phyloP scores from a whole-genome alignment of 1,140 invertebrate genomes.

The Nasonia vitripennis region DNA sequence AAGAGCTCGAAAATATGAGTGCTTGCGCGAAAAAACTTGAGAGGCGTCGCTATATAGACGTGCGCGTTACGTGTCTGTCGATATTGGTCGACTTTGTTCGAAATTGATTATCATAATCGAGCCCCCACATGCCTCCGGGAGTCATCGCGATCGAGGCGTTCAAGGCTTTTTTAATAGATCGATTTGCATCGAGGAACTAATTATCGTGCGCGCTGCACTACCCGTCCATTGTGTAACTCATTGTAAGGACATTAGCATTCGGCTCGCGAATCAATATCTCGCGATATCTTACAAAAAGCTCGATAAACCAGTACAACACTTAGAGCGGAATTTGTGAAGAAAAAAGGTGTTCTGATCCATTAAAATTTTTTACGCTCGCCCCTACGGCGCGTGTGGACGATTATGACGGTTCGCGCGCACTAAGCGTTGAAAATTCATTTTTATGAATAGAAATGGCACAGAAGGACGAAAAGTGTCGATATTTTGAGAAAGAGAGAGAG shows the following conservation, averaged over 20 bases:
- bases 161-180: slow-evolving; percentile 65
- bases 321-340: background rate
- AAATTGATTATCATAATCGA: slow-evolving; percentile 67
- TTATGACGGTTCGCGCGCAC: too few species aligned
- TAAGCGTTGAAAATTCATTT: too few species aligned
- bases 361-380: background rate
- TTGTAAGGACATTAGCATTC: slow-evolving; percentile 59
- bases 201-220: slow-evolving; percentile 51
- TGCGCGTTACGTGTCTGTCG: too few species aligned
- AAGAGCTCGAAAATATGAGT: background rate
- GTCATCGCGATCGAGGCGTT: slow-evolving; percentile 43
- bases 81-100: slow-evolving; percentile 53
- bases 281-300: slow-evolving; percentile 32
- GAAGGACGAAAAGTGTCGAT: too few species aligned
- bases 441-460: too few species aligned
- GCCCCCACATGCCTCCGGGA: slow-evolving; percentile 58
- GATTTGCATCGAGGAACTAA: slow-evolving; percentile 67
- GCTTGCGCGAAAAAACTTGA: background rate
- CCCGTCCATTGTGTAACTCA: slow-evolving; percentile 61
- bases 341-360: background rate
- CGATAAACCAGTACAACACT: background rate
- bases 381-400: too few species aligned
- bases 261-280: slow-evolving; percentile 49
- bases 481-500: background rate
- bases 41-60: too few species aligned